A percentile compares a stretch with the other conserved stretches of the same genome.
phyloP scores from a whole-genome alignment of 2,113 vertebrate genomes.

The Calyptomena viridis region DNA sequence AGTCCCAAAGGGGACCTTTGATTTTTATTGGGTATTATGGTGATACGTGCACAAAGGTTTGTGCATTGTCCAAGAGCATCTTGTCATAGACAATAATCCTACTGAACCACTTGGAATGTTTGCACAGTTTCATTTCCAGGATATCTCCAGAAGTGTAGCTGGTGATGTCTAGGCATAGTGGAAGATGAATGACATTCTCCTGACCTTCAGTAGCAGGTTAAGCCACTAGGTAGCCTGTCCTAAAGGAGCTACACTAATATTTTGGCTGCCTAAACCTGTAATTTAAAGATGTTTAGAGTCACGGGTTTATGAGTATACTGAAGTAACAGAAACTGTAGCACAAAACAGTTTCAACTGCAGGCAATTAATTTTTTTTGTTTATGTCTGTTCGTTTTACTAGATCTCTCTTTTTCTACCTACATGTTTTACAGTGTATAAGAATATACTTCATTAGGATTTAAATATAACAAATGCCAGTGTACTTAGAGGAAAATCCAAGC shows the following conservation, averaged over 20 bases:
- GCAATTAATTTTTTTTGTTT: conserved; percentile 9
- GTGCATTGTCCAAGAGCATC: not conserved
- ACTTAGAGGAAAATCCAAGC: conserved; percentile 4
- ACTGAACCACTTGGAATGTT: conserved; percentile 22
- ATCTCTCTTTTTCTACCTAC: not conserved
- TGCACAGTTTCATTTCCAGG: conserved; percentile 40
- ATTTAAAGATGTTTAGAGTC: not conserved
- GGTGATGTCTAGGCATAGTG: not conserved
- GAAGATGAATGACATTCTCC: not conserved
- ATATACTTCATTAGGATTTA: conserved; percentile 1
- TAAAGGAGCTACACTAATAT: not conserved
- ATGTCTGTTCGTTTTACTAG: not conserved
- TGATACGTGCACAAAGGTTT: not conserved
- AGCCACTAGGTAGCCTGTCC: not conserved
- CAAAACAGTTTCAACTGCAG: not conserved
- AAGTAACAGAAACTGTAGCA: not conserved
- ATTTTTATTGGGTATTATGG: not conserved
- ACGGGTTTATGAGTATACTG: not conserved
- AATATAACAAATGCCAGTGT: not conserved
- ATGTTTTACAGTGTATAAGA: not conserved
- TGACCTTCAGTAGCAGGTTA: conserved; percentile 22
- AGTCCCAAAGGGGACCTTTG: not conserved
- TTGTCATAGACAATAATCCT: conserved; percentile 13
- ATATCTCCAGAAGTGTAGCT: not conserved
- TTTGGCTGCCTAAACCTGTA: not conserved